These are phyloP conservation scores for Crossocerus cetratus DNA, from an alignment of 2,888 invertebrate genomes.

Conservation along the genomic window DNA sequence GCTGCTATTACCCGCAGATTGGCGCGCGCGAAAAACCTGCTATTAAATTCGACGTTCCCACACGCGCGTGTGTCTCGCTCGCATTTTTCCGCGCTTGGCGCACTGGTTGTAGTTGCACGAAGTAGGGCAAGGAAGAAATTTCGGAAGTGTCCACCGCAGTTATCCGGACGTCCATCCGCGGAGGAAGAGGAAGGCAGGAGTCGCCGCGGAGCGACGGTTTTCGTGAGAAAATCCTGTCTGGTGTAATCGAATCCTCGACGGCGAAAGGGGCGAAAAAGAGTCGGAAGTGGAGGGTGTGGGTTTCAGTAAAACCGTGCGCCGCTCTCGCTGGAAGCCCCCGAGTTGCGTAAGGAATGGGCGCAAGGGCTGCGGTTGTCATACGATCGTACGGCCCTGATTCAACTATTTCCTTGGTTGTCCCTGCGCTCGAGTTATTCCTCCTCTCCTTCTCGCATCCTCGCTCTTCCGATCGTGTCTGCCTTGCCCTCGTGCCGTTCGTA, in stretches of 20 bases:
- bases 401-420: conserved; percentile 58
- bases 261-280: background rate
- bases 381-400: conserved; percentile 49
- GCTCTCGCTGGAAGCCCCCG: background rate
- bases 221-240: background rate
- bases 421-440: conserved; percentile 47
- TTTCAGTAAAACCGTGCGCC: background rate
- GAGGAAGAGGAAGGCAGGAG: background rate
- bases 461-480: background rate
- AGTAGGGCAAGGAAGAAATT: background rate
- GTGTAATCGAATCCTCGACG: background rate
- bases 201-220: background rate
- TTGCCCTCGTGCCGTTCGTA: no score
- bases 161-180: background rate
- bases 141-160: background rate
- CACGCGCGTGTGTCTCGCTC: background rate
- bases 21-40: conserved; percentile 15
- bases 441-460: conserved; percentile 24
- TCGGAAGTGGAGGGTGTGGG: background rate
- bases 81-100: background rate
- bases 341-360: background rate
- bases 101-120: background rate
- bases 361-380: background rate
- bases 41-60: conserved; percentile 25
- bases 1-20: conserved; percentile 10